Evolutionary conservation across 2,797 vertebrate genomes (phyloP).

Genomic region (Thalassophryne amazonica): DNA sequence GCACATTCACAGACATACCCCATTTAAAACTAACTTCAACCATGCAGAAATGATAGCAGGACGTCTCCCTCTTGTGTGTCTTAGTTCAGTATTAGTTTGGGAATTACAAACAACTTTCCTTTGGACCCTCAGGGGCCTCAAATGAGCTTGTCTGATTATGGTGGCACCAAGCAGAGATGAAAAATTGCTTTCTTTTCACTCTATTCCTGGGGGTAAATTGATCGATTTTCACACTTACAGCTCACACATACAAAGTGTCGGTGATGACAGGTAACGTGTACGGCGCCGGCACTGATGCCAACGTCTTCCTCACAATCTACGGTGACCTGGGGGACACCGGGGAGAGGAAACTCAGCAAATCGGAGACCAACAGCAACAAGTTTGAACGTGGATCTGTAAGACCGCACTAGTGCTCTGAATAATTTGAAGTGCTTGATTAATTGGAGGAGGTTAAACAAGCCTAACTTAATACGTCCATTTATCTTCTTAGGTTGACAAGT

Average conservation of each 20-base stretch:
- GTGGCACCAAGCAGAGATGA: neutral
- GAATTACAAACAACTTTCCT: neutral
- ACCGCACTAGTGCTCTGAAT: neutral
- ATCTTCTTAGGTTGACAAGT: slow-evolving; percentile 85
- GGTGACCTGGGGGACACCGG: slow-evolving; percentile 94
- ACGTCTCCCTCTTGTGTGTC: neutral
- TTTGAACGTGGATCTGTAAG: slow-evolving; percentile 93
- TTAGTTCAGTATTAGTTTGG: neutral
- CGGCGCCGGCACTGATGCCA: slow-evolving; percentile 90
- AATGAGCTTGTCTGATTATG: slow-evolving; percentile 11
- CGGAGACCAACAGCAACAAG: slow-evolving; percentile 93
- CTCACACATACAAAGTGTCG: slow-evolving; percentile 88
- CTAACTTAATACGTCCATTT: neutral
- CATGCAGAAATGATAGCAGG: neutral
- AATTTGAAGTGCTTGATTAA: neutral
- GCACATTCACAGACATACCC: neutral
- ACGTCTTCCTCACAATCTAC: slow-evolving; percentile 91
- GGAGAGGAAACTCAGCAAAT: slow-evolving; percentile 93
- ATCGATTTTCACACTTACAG: no score
- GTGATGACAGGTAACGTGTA: slow-evolving; percentile 91
- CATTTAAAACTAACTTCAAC: neutral
- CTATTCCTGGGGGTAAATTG: no score
- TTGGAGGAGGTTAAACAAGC: neutral
- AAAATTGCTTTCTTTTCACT: slow-evolving; percentile 20
- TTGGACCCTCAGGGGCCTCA: neutral